Conservation (phyloP, 2,113 vertebrate genomes). For the Peromyscus californicus region DNA sequence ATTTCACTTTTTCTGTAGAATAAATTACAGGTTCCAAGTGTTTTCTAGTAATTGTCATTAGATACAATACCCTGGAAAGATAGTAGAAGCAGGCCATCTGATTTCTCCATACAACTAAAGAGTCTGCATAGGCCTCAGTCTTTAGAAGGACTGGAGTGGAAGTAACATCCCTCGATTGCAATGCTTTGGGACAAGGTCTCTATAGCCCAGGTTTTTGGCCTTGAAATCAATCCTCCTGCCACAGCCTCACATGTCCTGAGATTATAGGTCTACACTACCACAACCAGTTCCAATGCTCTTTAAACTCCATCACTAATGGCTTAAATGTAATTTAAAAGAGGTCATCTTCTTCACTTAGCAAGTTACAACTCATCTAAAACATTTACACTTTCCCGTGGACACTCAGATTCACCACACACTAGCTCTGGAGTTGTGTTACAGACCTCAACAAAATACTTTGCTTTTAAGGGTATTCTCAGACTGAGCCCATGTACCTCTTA, state of each 20-base stretch:
- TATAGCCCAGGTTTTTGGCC: background rate
- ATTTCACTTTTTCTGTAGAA: background rate
- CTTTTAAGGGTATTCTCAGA: background rate
- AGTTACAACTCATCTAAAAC: background rate
- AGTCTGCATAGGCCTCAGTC: background rate
- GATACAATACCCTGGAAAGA: background rate
- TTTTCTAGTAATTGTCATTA: background rate
- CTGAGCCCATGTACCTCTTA: background rate
- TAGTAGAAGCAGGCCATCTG: background rate
- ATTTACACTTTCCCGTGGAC: background rate
- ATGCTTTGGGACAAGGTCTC: background rate
- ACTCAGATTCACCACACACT: background rate
- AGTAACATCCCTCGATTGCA: background rate
- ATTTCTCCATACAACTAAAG: background rate
- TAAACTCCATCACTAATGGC: background rate
- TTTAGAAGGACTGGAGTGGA: constrained; percentile 3
- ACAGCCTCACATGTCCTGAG: background rate
- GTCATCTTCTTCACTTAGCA: background rate
- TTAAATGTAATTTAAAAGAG: background rate
- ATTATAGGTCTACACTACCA: background rate
- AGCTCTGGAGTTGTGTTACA: background rate
- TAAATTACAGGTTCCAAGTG: background rate
- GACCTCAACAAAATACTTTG: background rate
- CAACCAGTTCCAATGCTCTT: background rate
- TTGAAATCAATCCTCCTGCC: background rate